Evolutionary conservation across 2,113 vertebrate genomes (phyloP).

Genomic region (Microcebus jonahi): DNA sequence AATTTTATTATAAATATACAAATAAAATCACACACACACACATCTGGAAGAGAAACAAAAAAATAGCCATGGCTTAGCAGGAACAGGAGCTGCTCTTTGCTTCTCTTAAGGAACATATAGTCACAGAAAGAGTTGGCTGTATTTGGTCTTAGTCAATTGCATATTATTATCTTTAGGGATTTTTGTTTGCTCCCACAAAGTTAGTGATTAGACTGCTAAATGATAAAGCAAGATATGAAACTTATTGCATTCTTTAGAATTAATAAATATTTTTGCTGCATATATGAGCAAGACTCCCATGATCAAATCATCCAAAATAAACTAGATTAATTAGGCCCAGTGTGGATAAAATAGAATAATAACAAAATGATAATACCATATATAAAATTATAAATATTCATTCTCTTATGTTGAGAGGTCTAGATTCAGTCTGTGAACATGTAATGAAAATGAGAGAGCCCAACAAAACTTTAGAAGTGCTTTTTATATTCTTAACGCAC

Average conservation of each 20-base stretch:
- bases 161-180: background rate
- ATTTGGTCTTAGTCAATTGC: background rate
- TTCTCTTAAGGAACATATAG: background rate
- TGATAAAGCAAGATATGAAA: conserved; percentile 33
- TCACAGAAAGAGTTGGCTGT: background rate
- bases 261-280: conserved; percentile 3
- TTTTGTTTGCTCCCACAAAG: background rate
- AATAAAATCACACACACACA: background rate
- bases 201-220: background rate
- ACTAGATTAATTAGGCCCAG: background rate
- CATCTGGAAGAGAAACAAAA: conserved; percentile 42
- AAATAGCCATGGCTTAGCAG: background rate
- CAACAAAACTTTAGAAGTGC: background rate
- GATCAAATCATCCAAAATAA: conserved; percentile 1
- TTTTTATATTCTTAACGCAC: background rate
- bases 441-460: background rate
- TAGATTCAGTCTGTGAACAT: background rate
- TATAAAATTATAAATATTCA: background rate
- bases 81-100: background rate
- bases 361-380: background rate
- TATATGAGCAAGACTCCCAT: background rate
- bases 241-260: background rate
- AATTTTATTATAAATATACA: conserved; percentile 53
- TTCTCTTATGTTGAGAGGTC: background rate
- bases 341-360: background rate